A percentile compares a stretch with the other conserved stretches of the same genome.
phyloP scores from a whole-genome alignment of 2,888 invertebrate genomes.

The Lithophane leautieri region DNA sequence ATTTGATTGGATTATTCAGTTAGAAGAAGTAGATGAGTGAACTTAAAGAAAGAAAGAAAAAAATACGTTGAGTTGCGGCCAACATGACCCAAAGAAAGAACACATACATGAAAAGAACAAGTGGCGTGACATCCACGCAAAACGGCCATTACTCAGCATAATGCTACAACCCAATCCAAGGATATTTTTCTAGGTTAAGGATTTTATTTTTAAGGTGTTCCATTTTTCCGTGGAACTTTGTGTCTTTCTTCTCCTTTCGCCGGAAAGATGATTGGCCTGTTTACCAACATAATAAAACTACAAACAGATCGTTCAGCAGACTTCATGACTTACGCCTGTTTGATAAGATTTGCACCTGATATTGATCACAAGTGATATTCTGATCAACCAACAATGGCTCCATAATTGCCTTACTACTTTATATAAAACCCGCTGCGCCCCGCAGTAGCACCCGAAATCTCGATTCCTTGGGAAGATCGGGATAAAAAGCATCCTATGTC shows the following conservation, averaged over 20 bases:
- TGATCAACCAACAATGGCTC: neutral
- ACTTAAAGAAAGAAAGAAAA: too few relatives aligned
- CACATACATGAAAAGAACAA: too few relatives aligned
- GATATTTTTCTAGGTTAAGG: neutral
- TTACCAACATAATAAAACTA: neutral
- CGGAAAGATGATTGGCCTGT: neutral
- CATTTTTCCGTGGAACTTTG: neutral
- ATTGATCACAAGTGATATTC: neutral
- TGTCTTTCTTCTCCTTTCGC: neutral
- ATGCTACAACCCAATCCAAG: too few relatives aligned
- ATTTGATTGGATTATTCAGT: neutral
- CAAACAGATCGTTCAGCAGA: neutral
- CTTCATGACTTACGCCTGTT: neutral
- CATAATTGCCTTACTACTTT: neutral
- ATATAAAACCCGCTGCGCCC: too few relatives aligned
- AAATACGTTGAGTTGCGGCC: too few relatives aligned
- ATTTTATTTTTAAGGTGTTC: neutral
- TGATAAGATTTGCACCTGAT: neutral
- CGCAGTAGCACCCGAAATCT: too few relatives aligned
- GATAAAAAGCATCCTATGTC: too few relatives aligned
- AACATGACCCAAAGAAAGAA: too few relatives aligned
- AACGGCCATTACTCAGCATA: too few relatives aligned
- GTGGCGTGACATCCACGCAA: too few relatives aligned
- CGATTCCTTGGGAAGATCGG: too few relatives aligned
- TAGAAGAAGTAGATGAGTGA: neutral